These are phyloP conservation scores for Anas flavirostris DNA, from an alignment of 2,797 vertebrate species.

Conservation along the genomic window DNA sequence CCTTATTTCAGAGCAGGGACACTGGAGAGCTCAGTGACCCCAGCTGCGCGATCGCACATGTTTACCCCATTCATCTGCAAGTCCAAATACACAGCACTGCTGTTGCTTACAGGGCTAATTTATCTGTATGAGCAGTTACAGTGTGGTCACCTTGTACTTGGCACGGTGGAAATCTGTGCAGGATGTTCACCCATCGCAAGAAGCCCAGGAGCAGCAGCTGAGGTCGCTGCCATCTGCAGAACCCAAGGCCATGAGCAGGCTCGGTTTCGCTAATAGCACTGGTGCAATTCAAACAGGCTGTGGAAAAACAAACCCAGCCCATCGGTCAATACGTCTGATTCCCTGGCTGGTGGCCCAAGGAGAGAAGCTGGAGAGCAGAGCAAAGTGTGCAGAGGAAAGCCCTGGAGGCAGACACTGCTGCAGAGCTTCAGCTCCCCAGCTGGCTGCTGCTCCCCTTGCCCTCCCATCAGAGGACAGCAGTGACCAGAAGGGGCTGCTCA, in stretches of 20 bases:
- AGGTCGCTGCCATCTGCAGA: not conserved
- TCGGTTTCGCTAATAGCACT: not conserved
- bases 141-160: not conserved
- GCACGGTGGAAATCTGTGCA: not conserved
- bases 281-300: not conserved
- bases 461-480: not conserved
- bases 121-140: not conserved
- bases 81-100: not conserved
- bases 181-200: not conserved
- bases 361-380: not conserved
- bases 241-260: not conserved
- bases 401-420: not conserved
- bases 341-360: not conserved
- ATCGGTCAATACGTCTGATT: accelerated
- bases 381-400: not conserved
- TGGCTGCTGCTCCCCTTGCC: not conserved
- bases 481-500: not conserved
- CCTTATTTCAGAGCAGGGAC: not conserved
- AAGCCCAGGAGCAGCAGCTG: not conserved
- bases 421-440: not conserved
- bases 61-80: not conserved
- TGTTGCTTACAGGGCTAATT: not conserved
- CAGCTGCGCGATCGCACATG: not conserved
- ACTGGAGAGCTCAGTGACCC: not conserved
- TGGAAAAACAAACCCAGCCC: constrained; percentile 44